phyloP scores from a whole-genome alignment of 2,797 vertebrate genomes.

The Salarias fasciatus region DNA sequence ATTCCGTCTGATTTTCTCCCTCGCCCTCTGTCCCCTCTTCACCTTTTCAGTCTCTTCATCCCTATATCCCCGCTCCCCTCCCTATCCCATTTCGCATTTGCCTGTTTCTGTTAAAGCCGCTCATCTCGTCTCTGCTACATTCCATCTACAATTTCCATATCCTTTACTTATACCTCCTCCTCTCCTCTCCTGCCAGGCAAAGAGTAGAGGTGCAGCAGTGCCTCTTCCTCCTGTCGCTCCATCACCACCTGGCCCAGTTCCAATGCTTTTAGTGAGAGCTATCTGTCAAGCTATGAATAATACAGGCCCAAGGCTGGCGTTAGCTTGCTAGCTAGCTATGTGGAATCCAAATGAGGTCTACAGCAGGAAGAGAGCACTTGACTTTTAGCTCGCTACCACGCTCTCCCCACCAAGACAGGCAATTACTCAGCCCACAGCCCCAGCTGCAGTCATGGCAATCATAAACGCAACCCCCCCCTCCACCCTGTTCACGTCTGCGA shows the following conservation, averaged over 20 bases:
- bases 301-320: constrained; percentile 93
- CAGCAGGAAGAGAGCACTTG: constrained; percentile 94
- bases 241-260: constrained; percentile 90
- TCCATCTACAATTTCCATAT: constrained; percentile 38
- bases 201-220: constrained; percentile 44
- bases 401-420: constrained; percentile 92
- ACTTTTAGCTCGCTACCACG: constrained; percentile 91
- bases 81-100: constrained; percentile 45
- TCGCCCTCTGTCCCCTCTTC: constrained; percentile 36
- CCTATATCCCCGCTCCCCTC: constrained; percentile 54
- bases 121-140: constrained; percentile 33
- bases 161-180: constrained; percentile 11
- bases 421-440: constrained; percentile 95
- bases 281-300: constrained; percentile 99
- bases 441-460: constrained; percentile 90
- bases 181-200: constrained; percentile 77
- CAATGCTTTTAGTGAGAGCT: constrained; percentile 98
- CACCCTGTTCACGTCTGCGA: constrained; percentile 52
- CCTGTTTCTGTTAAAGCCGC: constrained; percentile 38
- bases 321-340: constrained; percentile 80
- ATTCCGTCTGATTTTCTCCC: constrained; percentile 74
- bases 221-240: constrained; percentile 62
- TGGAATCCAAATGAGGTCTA: constrained; percentile 97
- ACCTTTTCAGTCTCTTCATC: constrained; percentile 77
- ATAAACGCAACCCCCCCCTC: constrained; percentile 82